phyloP scores from a whole-genome alignment of 2,797 vertebrate species.

The Ctenosaura bakeri region DNA sequence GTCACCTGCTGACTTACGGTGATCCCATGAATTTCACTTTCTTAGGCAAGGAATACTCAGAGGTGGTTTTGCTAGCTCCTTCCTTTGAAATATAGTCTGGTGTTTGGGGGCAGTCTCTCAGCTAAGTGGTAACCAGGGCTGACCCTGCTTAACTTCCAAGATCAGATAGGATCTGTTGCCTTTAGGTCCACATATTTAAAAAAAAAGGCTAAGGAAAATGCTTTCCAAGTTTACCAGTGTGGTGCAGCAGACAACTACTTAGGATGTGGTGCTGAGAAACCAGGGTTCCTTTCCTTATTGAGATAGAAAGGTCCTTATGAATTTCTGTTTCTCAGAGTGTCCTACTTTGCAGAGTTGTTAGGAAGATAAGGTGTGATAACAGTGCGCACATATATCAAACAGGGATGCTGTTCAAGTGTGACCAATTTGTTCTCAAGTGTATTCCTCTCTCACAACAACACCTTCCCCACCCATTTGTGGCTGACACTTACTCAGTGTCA shows the following conservation, averaged over 20 bases:
- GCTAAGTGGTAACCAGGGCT: too few relatives aligned
- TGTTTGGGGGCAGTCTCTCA: too few relatives aligned
- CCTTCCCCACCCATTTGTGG: slow-evolving; percentile 3
- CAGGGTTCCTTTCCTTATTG: neutral
- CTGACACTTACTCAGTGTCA: neutral
- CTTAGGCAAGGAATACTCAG: too few relatives aligned
- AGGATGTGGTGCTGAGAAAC: neutral
- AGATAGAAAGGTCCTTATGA: neutral
- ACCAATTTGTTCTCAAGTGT: neutral
- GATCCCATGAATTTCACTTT: too few relatives aligned
- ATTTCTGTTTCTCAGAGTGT: neutral
- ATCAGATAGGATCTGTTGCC: too few relatives aligned
- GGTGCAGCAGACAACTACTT: neutral
- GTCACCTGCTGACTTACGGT: too few relatives aligned
- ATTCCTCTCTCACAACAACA: too few relatives aligned
- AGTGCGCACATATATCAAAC: too few relatives aligned
- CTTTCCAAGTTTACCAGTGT: neutral
- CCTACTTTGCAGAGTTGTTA: neutral
- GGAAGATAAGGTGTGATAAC: neutral
- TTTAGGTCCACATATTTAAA: too few relatives aligned
- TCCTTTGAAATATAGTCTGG: too few relatives aligned
- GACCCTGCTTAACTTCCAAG: too few relatives aligned
- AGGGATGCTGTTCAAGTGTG: neutral
- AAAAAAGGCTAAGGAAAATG: neutral
- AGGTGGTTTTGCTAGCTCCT: too few relatives aligned